These are phyloP conservation scores for Hedychridium roseum DNA, from an alignment of 2,888 invertebrate genomes.

Conservation along the genomic window DNA sequence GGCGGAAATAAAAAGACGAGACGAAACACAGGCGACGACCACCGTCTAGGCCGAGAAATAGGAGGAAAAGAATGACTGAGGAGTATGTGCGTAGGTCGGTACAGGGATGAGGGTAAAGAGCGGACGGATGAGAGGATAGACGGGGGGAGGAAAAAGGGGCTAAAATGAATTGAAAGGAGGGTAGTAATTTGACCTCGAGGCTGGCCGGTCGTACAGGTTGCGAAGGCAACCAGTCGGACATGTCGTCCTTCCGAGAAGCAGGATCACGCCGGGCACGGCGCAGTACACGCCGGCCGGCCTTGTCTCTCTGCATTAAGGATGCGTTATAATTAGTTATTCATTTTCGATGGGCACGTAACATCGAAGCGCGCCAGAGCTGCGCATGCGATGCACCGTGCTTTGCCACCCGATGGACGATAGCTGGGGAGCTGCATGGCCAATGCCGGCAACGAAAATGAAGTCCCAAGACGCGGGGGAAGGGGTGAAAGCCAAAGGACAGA, in stretches of 20 bases:
- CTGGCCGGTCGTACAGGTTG: too few species aligned
- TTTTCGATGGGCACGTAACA: conserved; percentile 53
- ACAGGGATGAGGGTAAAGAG: too few species aligned
- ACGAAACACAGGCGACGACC: too few species aligned
- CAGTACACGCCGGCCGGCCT: conserved; percentile 17
- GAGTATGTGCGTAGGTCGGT: too few species aligned
- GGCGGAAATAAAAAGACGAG: too few species aligned
- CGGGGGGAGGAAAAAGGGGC: too few species aligned
- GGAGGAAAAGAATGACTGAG: too few species aligned
- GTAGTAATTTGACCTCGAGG: too few species aligned
- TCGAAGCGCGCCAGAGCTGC: conserved; percentile 35
- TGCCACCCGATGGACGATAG: conserved; percentile 51
- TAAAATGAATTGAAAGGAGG: too few species aligned
- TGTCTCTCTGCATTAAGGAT: conserved; percentile 49
- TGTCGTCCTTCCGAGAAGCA: conserved; percentile 30
- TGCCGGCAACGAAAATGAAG: conserved; percentile 1
- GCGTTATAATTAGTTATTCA: conserved; percentile 57
- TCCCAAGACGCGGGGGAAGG: neutral
- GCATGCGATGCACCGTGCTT: conserved; percentile 44
- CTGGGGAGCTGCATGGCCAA: conserved; percentile 21
- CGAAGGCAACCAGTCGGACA: too few species aligned
- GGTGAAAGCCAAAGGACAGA: conserved; percentile 5
- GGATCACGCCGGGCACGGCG: conserved; percentile 7
- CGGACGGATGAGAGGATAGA: too few species aligned
- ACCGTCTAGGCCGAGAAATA: too few species aligned